phyloP scores from a whole-genome alignment of 2,797 vertebrate species.

The Enteromius radiatus region DNA sequence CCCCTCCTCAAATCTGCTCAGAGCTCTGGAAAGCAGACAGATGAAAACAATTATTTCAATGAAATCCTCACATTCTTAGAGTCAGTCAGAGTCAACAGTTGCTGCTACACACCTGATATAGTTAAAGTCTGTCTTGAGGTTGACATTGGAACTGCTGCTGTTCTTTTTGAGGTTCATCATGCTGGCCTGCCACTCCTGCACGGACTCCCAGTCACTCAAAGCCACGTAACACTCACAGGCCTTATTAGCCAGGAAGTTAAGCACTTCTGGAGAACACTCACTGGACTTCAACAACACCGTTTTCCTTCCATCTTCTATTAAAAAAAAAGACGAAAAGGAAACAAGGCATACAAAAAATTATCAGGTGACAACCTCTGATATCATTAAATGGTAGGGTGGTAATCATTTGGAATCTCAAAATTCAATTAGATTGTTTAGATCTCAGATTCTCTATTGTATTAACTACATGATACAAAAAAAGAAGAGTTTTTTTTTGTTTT shows the following conservation, averaged over 20 bases:
- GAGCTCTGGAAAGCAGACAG: constrained; percentile 76
- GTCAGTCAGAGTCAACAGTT: neutral
- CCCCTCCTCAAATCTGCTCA: constrained; percentile 92
- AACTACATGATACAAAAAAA: no score
- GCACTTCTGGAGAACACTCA: constrained; percentile 91
- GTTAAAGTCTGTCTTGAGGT: constrained; percentile 93
- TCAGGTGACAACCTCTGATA: neutral
- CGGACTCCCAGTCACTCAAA: constrained; percentile 91
- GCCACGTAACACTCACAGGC: constrained; percentile 94
- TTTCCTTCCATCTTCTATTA: constrained; percentile 88
- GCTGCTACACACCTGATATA: constrained; percentile 86
- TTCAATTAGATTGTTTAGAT: no score
- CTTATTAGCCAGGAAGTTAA: constrained; percentile 95
- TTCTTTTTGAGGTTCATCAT: constrained; percentile 88
- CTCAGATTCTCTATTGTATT: no score
- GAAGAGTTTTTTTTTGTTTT: no score
- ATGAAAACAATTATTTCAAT: constrained; percentile 20
- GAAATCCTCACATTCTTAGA: neutral
- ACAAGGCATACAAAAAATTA: neutral
- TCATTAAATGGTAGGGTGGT: neutral
- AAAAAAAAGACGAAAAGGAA: neutral
- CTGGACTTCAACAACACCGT: constrained; percentile 89
- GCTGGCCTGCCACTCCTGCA: constrained; percentile 94
- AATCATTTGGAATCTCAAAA: neutral
- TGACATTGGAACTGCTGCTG: constrained; percentile 81